Percentiles rank a stretch among this genome's conserved stretches.
Conservation (phyloP, 2,113 vertebrate genomes). For the Gorsachius goisagi region DNA sequence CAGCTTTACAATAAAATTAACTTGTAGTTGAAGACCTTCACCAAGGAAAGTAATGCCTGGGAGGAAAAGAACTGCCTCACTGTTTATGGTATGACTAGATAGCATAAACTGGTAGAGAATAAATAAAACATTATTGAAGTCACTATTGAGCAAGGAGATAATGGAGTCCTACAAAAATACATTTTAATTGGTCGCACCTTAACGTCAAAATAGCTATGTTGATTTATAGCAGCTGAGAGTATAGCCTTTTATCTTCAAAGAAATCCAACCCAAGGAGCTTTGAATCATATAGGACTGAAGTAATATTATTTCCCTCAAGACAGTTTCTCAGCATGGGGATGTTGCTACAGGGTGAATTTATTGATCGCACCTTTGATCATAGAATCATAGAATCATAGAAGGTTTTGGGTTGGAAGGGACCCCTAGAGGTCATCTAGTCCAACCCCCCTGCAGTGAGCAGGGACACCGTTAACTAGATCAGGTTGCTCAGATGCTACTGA, state of each 20-base stretch:
- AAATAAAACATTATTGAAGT: neutral
- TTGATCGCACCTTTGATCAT: neutral
- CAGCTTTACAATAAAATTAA: neutral
- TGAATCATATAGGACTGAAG: neutral
- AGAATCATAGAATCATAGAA: too few species aligned
- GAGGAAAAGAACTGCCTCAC: neutral
- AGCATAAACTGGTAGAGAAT: neutral
- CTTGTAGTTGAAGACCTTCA: neutral
- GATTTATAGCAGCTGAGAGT: neutral
- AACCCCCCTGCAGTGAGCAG: too few species aligned
- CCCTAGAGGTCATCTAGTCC: too few species aligned
- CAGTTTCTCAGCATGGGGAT: neutral
- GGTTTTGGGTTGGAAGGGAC: too few species aligned
- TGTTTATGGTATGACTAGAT: neutral
- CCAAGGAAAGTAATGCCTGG: neutral
- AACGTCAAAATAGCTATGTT: neutral
- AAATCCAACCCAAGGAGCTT: neutral
- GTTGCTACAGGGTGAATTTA: neutral
- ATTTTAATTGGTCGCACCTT: neutral
- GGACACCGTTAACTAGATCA: too few species aligned
- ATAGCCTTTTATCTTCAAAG: neutral
- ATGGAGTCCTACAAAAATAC: neutral
- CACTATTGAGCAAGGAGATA: neutral
- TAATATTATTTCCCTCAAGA: neutral
- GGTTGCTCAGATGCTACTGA: too few species aligned